Base-by-base conservation (phyloP, 2,113 vertebrate species). In the Diadophis punctatus region DNA sequence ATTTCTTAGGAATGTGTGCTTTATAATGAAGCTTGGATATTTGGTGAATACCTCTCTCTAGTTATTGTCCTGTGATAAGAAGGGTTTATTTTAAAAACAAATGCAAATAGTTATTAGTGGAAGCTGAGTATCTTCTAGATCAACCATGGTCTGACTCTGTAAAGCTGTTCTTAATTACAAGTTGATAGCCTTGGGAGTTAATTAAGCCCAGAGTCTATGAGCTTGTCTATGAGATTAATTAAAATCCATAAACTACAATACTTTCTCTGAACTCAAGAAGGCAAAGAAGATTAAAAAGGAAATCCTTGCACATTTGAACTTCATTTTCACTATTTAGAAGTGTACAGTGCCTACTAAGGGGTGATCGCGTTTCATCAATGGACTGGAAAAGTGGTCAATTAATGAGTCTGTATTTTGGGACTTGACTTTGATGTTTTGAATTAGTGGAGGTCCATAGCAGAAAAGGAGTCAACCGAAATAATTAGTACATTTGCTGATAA, bases 221-320 rank as follows among this genome's bases (percentile, higher is more conserved):
- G 27, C 68, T 89, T 89, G 91, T 92, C 91, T 85, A 85, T 85
- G 52, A 55, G 89, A 92, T 89, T 89, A 89, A 92, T 92, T 92
- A 92, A 92, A 92, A 92, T 92, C 87, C 52, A 89, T 89, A 92
- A 74, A 92, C 20, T 48, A 10, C 63, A 89, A 89, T 58, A 74
- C 80, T 92, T 89, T 89, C 85, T 89, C 68, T 56, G 27, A 25
- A 56, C 52, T 53, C 52, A 85, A 43, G 63, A 85, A 92, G 87
- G 48, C 46, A 43, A 14, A 25, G 85, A 87, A 68, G 56, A 14
- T 80, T 74, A n/a, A 22, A 88, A 92, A 88, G 25, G n/a, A 88
- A 89, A 92, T 43, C 91, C 52, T 92, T 48, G 20, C 5, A 85
- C 84, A 14, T 89, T n/a, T 53, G n/a, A 12, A 92, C n/a, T 6